Conservation (phyloP, 1,140 invertebrate genomes). For the Tetramorium alpestre region DNA sequence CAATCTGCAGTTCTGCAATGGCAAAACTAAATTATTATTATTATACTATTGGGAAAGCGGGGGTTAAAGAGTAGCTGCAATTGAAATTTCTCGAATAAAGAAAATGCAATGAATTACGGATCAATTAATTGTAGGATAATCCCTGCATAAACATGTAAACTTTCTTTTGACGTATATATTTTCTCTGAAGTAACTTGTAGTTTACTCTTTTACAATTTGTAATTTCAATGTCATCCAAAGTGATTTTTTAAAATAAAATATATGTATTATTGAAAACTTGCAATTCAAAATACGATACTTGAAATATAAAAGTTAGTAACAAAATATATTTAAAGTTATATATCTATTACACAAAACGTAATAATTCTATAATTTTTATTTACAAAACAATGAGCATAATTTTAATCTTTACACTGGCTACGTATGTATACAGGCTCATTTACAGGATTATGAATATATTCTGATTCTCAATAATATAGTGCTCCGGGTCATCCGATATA, state of each 20-base stretch:
- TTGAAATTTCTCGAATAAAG: conserved; percentile 56
- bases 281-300: background rate
- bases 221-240: background rate
- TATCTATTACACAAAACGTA: background rate
- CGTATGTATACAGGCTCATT: background rate
- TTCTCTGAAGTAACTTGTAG: background rate
- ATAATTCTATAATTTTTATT: conserved; percentile 11
- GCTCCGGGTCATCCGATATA: background rate
- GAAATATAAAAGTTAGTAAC: background rate
- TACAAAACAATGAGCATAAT: background rate
- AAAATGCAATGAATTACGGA: conserved; percentile 13
- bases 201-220: background rate
- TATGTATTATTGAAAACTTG: background rate
- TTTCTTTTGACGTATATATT: background rate
- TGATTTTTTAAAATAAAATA: background rate
- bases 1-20: conserved; percentile 33
- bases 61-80: conserved; percentile 6
- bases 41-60: conserved; percentile 24
- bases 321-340: background rate
- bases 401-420: background rate
- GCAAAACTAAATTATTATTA: conserved; percentile 23
- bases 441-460: background rate
- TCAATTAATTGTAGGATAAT: background rate
- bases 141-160: background rate
- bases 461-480: background rate